phyloP scores from a whole-genome alignment of 2,113 vertebrate genomes.

The Phodopus roborovskii region DNA sequence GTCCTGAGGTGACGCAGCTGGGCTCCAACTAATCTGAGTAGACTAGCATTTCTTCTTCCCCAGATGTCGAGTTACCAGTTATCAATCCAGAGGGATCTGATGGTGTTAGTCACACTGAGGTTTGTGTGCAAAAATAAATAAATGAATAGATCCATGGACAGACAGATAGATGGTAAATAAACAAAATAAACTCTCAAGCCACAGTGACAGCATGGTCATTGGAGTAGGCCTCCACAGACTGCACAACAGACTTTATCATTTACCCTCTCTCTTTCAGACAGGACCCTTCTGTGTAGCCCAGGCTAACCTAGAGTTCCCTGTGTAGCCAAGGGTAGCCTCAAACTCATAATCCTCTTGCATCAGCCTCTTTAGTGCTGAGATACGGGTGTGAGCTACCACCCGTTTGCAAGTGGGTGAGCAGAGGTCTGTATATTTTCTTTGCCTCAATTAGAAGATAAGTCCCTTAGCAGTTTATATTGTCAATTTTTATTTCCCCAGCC shows the following conservation, averaged over 20 bases:
- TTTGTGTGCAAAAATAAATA: slow-evolving; percentile 8
- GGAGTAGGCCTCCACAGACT: neutral
- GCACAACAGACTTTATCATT: neutral
- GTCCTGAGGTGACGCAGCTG: neutral
- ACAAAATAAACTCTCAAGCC: neutral
- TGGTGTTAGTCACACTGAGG: neutral
- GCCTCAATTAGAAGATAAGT: neutral
- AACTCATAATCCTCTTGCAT: neutral
- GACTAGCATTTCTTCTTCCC: slow-evolving; percentile 19
- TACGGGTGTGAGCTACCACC: neutral
- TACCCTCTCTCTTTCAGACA: neutral
- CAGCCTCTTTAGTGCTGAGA: neutral
- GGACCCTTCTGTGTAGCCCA: neutral
- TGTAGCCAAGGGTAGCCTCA: neutral
- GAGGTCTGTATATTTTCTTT: neutral
- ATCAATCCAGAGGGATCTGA: slow-evolving; percentile 6
- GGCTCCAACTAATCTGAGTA: slow-evolving; percentile 4
- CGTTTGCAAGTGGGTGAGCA: neutral
- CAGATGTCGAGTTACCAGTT: neutral
- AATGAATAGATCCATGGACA: neutral
- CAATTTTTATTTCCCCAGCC: neutral
- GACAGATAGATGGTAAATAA: no score
- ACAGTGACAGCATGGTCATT: neutral
- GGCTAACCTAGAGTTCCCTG: neutral
- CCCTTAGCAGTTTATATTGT: neutral